Conservation (phyloP, 2,113 vertebrate genomes). For the Poeciliopsis prolifica region DNA sequence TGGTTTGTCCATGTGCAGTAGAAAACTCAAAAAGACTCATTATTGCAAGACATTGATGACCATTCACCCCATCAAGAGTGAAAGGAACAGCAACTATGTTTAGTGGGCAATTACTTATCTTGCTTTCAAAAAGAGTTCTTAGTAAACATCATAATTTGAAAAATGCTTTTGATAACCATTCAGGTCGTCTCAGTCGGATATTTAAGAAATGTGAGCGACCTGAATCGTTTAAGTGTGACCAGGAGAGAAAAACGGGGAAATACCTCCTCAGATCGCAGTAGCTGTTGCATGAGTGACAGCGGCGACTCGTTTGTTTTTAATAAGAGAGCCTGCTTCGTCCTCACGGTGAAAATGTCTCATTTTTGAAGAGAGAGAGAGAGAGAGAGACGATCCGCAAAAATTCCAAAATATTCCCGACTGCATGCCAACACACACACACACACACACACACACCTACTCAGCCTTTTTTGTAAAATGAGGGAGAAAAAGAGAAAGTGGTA, state of each 20-base stretch:
- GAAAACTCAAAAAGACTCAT: too few relatives aligned
- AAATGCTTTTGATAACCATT: background rate
- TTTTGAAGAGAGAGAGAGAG: conserved; percentile 41
- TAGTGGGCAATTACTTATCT: background rate
- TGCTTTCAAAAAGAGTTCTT: background rate
- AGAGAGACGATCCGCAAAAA: conserved; percentile 38
- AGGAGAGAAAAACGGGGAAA: background rate
- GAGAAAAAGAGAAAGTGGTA: conserved; percentile 38
- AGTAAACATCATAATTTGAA: background rate
- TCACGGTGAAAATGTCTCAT: conserved; percentile 1
- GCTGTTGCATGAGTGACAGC: background rate
- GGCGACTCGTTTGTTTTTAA: conserved; percentile 33
- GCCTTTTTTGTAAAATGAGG: conserved; percentile 46
- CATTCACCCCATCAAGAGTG: too few relatives aligned
- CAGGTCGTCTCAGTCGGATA: background rate
- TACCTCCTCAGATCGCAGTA: background rate
- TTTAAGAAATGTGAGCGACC: background rate
- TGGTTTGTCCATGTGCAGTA: too few relatives aligned
- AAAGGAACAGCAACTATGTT: too few relatives aligned
- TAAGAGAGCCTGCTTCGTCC: conserved; percentile 6
- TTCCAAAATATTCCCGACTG: conserved; percentile 51
- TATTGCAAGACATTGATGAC: too few relatives aligned
- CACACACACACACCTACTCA: conserved; percentile 35
- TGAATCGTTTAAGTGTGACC: background rate
- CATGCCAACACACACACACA: conserved; percentile 7